These are phyloP conservation scores for Gulo gulo DNA, from an alignment of 2,113 vertebrate species.

Conservation along the genomic window DNA sequence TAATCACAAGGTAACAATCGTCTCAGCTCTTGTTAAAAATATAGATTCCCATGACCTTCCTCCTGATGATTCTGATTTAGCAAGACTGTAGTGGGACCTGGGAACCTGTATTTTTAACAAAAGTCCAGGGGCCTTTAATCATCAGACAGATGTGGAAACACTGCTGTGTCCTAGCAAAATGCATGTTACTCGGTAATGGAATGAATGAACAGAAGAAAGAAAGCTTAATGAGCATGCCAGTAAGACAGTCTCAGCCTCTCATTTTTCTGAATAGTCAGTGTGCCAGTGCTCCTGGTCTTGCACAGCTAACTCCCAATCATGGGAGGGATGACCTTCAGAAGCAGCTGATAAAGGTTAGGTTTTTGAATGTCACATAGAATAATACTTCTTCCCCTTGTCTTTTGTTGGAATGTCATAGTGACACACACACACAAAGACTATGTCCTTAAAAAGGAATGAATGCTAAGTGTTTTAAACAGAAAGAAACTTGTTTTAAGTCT, in stretches of 20 bases:
- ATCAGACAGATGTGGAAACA: neutral
- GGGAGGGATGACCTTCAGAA: neutral
- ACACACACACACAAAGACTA: neutral
- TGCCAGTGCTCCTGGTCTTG: neutral
- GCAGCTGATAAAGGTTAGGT: neutral
- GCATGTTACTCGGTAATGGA: neutral
- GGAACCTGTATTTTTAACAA: neutral
- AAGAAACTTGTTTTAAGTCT: neutral
- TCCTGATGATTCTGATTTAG: neutral
- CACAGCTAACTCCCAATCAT: neutral
- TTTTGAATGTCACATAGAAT: slow-evolving; percentile 28
- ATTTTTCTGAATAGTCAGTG: neutral
- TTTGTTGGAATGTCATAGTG: neutral
- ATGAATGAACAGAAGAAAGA: neutral
- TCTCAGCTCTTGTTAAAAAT: neutral
- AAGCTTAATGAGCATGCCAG: neutral
- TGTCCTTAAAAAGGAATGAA: neutral
- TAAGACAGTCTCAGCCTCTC: neutral
- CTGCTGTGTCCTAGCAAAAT: neutral
- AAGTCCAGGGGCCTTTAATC: neutral
- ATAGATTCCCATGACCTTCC: neutral
- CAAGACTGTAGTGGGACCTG: neutral
- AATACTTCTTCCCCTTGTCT: neutral
- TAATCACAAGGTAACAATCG: neutral
- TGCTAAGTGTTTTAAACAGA: slow-evolving; percentile 25